phyloP scores from a whole-genome alignment of 2,888 invertebrate genomes.

The Salticus scenicus region DNA sequence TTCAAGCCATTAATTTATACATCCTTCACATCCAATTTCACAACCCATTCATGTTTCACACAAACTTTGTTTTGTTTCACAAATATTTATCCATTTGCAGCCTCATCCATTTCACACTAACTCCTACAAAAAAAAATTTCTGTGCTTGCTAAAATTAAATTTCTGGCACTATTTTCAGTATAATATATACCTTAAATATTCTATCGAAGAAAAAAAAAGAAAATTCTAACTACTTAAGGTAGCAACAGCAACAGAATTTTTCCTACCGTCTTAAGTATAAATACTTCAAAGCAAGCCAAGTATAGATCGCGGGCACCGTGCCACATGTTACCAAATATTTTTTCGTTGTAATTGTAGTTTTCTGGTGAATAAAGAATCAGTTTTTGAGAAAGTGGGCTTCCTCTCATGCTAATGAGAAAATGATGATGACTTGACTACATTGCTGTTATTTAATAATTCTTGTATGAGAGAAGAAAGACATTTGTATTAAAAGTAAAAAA shows the following conservation, averaged over 20 bases:
- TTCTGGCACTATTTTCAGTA: no score
- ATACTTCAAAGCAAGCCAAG: background rate
- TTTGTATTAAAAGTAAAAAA: no score
- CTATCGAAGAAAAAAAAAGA: background rate
- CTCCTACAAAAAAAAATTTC: no score
- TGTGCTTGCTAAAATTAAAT: no score
- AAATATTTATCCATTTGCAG: no score
- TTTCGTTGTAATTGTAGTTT: background rate
- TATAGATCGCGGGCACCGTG: background rate
- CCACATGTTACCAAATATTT: conserved; percentile 6
- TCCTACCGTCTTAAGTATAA: background rate
- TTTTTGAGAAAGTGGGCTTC: background rate
- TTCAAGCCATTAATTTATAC: no score
- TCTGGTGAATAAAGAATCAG: background rate
- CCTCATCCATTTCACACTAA: no score
- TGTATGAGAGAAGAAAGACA: background rate
- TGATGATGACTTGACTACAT: background rate
- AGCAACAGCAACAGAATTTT: background rate
- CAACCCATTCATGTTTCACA: no score
- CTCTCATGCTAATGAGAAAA: background rate
- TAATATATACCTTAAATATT: no score
- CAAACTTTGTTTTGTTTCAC: no score
- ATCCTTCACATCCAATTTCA: no score
- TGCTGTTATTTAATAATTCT: background rate
- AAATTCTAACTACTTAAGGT: background rate